Evolutionary conservation across 2,797 vertebrate genomes (phyloP).

Genomic region (Odontamblyopus lacepedii): DNA sequence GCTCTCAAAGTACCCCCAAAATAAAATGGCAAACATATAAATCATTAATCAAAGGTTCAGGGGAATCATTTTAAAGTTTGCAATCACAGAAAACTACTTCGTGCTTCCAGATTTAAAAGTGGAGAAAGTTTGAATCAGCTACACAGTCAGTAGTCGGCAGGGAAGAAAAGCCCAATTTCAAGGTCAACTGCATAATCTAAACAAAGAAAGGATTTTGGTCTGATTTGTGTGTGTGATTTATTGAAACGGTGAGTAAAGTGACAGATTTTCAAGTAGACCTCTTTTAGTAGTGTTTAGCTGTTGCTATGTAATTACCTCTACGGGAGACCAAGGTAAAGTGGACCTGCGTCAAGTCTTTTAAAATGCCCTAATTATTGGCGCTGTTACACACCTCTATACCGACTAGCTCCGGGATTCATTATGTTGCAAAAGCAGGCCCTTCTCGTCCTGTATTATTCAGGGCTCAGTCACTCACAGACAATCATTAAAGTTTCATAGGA

Average conservation of each 20-base stretch:
- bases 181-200: slow-evolving; percentile 16
- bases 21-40: slow-evolving; percentile 27
- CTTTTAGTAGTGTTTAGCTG: slow-evolving; percentile 40
- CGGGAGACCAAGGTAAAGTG: slow-evolving; percentile 16
- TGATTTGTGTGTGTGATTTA: slow-evolving; percentile 8
- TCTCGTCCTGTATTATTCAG: slow-evolving; percentile 74
- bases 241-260: slow-evolving; percentile 17
- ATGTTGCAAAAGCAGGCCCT: slow-evolving; percentile 60
- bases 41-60: slow-evolving; percentile 3
- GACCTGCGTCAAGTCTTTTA: slow-evolving; percentile 18
- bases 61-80: neutral
- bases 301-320: slow-evolving; percentile 19
- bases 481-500: slow-evolving; percentile 79
- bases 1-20: slow-evolving; percentile 6
- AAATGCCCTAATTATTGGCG: slow-evolving; percentile 36
- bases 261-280: slow-evolving; percentile 37
- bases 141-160: neutral
- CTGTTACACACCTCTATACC: slow-evolving; percentile 42
- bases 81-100: neutral
- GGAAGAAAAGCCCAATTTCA: slow-evolving; percentile 8
- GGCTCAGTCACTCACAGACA: slow-evolving; percentile 75
- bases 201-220: slow-evolving; percentile 2
- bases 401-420: slow-evolving; percentile 67
- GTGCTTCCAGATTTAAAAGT: neutral
- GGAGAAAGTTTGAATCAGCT: neutral